These are phyloP conservation scores for Microctenopoma stevenorrisi DNA, from an alignment of 2,797 vertebrate species.

Conservation along the genomic window DNA sequence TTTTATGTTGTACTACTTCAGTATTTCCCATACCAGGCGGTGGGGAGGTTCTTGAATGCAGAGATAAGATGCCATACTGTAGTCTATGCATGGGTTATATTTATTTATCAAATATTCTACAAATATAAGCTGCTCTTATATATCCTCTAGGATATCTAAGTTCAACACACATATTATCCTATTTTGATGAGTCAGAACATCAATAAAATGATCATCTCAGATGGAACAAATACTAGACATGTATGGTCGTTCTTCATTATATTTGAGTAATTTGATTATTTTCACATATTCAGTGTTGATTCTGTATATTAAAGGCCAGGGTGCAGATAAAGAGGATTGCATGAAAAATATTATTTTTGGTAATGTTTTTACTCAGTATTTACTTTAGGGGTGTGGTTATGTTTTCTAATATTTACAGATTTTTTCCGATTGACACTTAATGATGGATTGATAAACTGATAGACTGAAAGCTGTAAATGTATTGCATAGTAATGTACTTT, in stretches of 20 bases:
- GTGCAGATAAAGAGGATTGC: slow-evolving; percentile 37
- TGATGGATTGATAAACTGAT: slow-evolving; percentile 36
- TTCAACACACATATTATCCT: slow-evolving; percentile 39
- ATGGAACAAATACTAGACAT: slow-evolving; percentile 15
- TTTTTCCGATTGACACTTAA: slow-evolving; percentile 65
- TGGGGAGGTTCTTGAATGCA: slow-evolving; percentile 49
- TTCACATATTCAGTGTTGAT: slow-evolving; percentile 40
- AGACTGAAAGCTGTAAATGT: slow-evolving; percentile 58
- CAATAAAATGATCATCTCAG: slow-evolving; percentile 11
- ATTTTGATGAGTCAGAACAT: slow-evolving; percentile 30
- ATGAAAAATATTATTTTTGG: slow-evolving; percentile 62
- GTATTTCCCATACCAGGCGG: slow-evolving; percentile 32
- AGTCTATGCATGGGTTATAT: slow-evolving; percentile 79
- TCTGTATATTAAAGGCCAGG: slow-evolving; percentile 30
- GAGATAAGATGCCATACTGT: slow-evolving; percentile 59
- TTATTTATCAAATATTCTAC: slow-evolving; percentile 67
- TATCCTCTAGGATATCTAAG: slow-evolving; percentile 46
- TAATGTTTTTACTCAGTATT: slow-evolving; percentile 58
- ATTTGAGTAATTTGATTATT: slow-evolving; percentile 16
- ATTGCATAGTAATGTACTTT: slow-evolving; percentile 59
- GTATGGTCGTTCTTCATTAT: slow-evolving; percentile 23
- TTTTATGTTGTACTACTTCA: slow-evolving; percentile 41
- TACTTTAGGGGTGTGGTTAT: slow-evolving; percentile 38
- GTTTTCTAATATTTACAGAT: slow-evolving; percentile 52
- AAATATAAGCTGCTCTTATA: slow-evolving; percentile 74